Conservation (phyloP, 2,797 vertebrate genomes). For the Sandelia bainsii region DNA sequence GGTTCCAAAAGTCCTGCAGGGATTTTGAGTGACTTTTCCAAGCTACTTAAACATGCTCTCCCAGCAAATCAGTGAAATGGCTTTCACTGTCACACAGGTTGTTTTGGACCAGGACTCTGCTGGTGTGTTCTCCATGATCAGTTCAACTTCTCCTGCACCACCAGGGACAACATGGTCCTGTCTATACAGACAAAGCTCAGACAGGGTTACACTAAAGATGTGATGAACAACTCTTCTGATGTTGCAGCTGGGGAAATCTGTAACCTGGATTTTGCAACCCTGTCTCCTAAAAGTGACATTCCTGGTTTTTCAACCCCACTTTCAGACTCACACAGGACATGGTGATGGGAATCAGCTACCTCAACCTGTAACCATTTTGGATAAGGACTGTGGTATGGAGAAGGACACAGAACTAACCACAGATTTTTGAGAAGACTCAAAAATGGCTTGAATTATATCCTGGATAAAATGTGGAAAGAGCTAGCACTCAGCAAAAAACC, state of each 20-base stretch:
- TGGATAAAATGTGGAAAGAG: neutral
- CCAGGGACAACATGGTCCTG: neutral
- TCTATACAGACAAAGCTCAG: neutral
- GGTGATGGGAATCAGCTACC: neutral
- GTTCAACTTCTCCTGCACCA: neutral
- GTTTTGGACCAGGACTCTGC: neutral
- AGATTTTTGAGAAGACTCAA: no score
- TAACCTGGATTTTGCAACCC: neutral
- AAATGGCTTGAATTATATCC: neutral
- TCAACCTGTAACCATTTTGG: neutral
- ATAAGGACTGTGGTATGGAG: neutral
- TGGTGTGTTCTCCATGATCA: neutral
- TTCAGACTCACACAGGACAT: neutral
- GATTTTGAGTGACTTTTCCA: conserved; percentile 6
- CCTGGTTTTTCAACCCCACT: neutral
- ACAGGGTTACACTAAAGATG: no score
- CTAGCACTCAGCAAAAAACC: neutral
- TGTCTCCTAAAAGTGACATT: no score
- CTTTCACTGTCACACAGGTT: neutral
- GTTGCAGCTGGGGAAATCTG: neutral
- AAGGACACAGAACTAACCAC: neutral
- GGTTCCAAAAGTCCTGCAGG: conserved; percentile 10
- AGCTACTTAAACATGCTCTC: neutral
- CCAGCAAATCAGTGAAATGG: neutral
- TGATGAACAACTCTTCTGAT: no score